Evolutionary conservation across 2,113 vertebrate genomes (phyloP).

Genomic region (Herpetotheres cachinnans): DNA sequence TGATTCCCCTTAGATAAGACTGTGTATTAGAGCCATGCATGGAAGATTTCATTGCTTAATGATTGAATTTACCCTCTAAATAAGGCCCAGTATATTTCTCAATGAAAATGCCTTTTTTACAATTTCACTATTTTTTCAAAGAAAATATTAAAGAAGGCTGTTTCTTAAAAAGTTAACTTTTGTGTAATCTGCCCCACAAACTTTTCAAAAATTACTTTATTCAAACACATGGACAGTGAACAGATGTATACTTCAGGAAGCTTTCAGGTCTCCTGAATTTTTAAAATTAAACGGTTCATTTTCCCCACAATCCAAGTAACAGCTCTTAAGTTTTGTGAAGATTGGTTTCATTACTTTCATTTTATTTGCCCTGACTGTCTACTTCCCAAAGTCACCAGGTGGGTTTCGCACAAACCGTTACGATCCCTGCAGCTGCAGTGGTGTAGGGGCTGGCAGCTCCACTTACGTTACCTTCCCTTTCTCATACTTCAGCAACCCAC

Average conservation of each 20-base stretch:
- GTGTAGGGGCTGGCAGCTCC: neutral
- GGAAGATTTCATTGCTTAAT: neutral
- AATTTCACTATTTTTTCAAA: neutral
- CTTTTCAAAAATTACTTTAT: neutral
- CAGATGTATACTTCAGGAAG: neutral
- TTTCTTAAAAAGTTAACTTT: neutral
- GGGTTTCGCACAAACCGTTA: neutral
- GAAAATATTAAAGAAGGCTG: neutral
- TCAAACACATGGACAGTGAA: neutral
- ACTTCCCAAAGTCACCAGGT: slow-evolving; percentile 23
- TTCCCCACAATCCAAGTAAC: neutral
- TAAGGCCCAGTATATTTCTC: neutral
- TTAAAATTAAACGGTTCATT: neutral
- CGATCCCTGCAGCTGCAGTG: neutral
- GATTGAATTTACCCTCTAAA: neutral
- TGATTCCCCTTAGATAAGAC: neutral
- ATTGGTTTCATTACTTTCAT: neutral
- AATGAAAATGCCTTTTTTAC: neutral
- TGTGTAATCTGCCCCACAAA: neutral
- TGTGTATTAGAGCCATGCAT: neutral
- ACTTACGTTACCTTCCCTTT: neutral
- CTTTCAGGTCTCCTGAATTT: neutral
- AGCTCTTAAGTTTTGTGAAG: neutral
- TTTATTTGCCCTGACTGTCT: neutral
- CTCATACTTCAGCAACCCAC: neutral